Percentiles rank a stretch among this genome's conserved stretches.
These are phyloP conservation scores for Drosophila burlai DNA, from an alignment of 1,140 invertebrate genomes.

Conservation along the genomic window DNA sequence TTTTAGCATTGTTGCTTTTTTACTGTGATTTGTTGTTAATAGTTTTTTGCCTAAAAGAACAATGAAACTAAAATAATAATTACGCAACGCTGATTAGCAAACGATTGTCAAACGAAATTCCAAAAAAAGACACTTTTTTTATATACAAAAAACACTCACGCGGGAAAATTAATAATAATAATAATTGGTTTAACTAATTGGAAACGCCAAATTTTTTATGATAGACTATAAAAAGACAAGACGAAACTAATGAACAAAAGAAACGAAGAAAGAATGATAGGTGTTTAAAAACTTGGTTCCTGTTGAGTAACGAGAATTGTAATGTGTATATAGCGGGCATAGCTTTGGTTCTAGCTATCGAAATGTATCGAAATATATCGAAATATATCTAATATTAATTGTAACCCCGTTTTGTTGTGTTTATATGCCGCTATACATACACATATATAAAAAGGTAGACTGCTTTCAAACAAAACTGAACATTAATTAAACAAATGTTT, in stretches of 20 bases:
- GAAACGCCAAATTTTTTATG: slow-evolving; percentile 74
- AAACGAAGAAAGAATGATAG: slow-evolving; percentile 26
- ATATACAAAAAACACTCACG: slow-evolving; percentile 28
- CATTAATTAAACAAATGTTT: slow-evolving; percentile 36
- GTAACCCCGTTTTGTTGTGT: background rate
- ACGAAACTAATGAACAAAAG: slow-evolving; percentile 6
- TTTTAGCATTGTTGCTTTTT: slow-evolving; percentile 79
- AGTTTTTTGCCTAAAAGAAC: slow-evolving; percentile 59
- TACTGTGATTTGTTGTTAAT: slow-evolving; percentile 80
- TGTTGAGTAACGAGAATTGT: slow-evolving; percentile 65
- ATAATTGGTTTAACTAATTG: slow-evolving; percentile 56
- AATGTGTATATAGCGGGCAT: slow-evolving; percentile 37
- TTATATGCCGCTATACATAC: slow-evolving; percentile 37
- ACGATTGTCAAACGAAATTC: slow-evolving; percentile 37
- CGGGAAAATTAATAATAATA: slow-evolving; percentile 22
- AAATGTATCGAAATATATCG: background rate
- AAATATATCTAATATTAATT: slow-evolving; percentile 5
- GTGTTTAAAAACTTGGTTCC: slow-evolving; percentile 72
- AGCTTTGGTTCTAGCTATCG: slow-evolving; percentile 10
- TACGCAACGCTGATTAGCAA: slow-evolving; percentile 51
- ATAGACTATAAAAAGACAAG: slow-evolving; percentile 49
- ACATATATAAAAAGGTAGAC: slow-evolving; percentile 54
- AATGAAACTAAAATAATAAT: slow-evolving; percentile 42
- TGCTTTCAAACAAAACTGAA: slow-evolving; percentile 56
- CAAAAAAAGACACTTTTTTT: slow-evolving; percentile 25